Evolutionary conservation across 2,888 invertebrate genomes (phyloP), one percentile per base, ranked within the genome.

Genomic region (Gryllus longicercus): DNA sequence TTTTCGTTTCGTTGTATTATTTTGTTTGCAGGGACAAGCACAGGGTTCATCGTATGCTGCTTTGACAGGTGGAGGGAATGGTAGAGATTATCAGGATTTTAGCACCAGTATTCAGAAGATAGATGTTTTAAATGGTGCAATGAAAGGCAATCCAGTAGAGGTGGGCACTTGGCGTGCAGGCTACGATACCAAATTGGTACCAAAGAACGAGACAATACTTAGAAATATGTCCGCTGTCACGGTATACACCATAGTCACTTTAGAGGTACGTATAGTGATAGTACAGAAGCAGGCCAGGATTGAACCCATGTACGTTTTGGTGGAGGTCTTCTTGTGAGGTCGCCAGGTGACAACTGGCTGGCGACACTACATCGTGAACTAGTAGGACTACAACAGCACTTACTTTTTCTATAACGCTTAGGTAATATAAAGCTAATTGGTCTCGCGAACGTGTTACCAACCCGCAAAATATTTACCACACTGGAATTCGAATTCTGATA

Each of bases 201-300:
- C 93, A 83, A 90, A 89, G 83, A 91, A 92, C 86, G 90, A 91
- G 76, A 90, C 90, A 83, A 90, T 90, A 79, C 92, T 94, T 90
- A 90, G 89, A 84, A 94, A 93, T 86, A 92, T 94, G 84, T 93
- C 93, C 0, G 95, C 95, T 5, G 92, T 94, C 84, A 92, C 93
- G 51, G 94, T 94, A n/a, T 97, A 96, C 88, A 90, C 95, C 83
- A 92, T 97, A 79, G 94, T 94, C 78, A 95, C 96, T 0, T 93
- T 96, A 50, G 90, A 93, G 89, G 96, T 96, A 88, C 89, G 90
- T 89, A 85, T n/a, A 74, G 3, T 50, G 49, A 11, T 74, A 18
- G 38, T 5, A 8, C 38, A 38, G 38, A 38, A 38, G 38, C 0
- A 38, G 38, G 38, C 38, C 38, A 38, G 38, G 1, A 38, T 5